These are phyloP conservation scores for Dasypolia templi DNA, from an alignment of 2,888 invertebrate genomes.

Conservation along the genomic window DNA sequence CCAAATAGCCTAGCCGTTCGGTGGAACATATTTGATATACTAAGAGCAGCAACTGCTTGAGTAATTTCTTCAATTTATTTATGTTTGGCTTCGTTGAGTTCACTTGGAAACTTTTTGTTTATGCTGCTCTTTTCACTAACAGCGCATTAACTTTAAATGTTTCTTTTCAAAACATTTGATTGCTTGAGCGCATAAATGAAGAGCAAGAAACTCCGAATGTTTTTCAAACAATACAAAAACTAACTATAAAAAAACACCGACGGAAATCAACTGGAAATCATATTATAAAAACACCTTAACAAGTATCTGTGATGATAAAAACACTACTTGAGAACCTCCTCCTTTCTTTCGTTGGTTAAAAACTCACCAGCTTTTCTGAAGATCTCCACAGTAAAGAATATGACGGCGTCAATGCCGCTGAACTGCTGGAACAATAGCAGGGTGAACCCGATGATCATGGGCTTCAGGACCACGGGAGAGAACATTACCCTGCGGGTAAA, in stretches of 20 bases:
- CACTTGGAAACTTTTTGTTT: neutral
- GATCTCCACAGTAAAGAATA: conserved; percentile 91
- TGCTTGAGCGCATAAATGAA: neutral
- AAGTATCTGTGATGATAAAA: too few species aligned
- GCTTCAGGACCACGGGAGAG: conserved; percentile 86
- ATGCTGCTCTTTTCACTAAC: too few species aligned
- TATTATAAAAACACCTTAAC: too few species aligned
- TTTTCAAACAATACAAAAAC: too few species aligned
- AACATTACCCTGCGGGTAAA: conserved; percentile 87
- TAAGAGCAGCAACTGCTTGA: neutral
- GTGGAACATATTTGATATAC: neutral
- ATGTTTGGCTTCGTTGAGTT: neutral
- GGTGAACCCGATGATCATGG: conserved; percentile 86
- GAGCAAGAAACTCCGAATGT: too few species aligned
- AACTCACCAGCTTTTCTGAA: conserved; percentile 87
- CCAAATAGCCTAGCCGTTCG: neutral
- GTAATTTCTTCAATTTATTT: neutral
- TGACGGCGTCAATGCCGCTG: conserved; percentile 90
- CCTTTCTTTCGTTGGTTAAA: neutral
- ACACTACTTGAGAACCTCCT: too few species aligned
- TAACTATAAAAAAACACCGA: too few species aligned
- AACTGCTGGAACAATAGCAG: conserved; percentile 90
- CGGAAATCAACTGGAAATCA: too few species aligned
- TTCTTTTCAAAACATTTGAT: neutral
- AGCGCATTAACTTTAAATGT: neutral